Conservation (phyloP, 2,113 vertebrate genomes). For the Corapipo altera region DNA sequence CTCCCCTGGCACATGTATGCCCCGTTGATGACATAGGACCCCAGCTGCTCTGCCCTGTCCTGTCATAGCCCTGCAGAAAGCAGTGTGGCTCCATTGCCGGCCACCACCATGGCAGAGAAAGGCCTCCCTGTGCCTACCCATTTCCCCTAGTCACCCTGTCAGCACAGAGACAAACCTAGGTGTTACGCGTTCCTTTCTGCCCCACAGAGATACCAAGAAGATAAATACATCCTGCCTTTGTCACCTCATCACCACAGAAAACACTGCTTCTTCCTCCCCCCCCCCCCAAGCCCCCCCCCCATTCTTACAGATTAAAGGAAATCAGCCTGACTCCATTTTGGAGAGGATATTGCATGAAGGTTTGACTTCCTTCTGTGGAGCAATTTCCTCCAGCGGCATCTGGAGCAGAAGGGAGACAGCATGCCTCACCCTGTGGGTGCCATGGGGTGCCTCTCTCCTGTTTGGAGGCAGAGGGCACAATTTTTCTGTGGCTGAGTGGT, state of each 20-base stretch:
- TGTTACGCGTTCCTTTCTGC: neutral
- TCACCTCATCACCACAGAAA: neutral
- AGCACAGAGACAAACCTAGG: neutral
- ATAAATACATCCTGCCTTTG: neutral
- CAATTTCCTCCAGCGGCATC: neutral
- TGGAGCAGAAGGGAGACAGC: neutral
- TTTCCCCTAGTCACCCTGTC: accelerated
- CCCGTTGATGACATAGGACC: accelerated
- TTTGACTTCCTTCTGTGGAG: neutral
- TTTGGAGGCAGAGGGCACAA: neutral
- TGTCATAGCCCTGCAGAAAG: neutral
- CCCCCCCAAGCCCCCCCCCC: too few relatives aligned
- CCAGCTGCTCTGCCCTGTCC: neutral
- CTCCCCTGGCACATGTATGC: accelerated
- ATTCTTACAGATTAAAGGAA: neutral
- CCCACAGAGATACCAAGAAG: neutral
- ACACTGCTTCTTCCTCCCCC: neutral
- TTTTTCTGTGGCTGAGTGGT: neutral
- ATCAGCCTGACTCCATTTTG: accelerated
- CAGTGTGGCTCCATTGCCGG: accelerated
- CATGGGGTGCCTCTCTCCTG: accelerated
- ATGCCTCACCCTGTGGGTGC: accelerated
- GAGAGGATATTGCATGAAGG: neutral
- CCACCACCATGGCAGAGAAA: accelerated
- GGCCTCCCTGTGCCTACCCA: accelerated